Evolutionary conservation across 2,797 vertebrate species (phyloP).

Genomic region (Harpagifer antarcticus): DNA sequence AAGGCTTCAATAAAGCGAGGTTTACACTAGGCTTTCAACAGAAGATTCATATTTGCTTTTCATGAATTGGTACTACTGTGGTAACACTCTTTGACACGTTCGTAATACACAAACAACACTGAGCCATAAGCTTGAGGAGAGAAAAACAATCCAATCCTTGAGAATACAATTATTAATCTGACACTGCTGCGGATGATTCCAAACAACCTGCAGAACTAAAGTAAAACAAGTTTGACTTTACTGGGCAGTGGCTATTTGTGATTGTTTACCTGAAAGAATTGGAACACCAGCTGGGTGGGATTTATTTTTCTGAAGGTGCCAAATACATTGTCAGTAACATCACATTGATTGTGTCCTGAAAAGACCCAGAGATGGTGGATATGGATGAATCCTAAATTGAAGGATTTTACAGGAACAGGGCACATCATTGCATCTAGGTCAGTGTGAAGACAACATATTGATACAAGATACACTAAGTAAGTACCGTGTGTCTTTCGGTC

Average conservation of each 20-base stretch:
- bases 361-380: constrained; percentile 2
- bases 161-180: background rate
- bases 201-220: constrained; percentile 15
- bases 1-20: background rate
- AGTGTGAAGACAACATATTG: background rate
- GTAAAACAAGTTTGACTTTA: constrained; percentile 7
- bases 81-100: background rate
- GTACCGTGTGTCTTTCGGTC: background rate
- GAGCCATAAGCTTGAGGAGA: background rate
- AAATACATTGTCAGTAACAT: constrained; percentile 16
- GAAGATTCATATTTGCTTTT: background rate
- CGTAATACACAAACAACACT: background rate
- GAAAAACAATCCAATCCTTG: background rate
- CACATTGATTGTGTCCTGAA: background rate
- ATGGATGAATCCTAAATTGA: background rate
- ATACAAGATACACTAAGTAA: background rate
- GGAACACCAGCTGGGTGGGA: constrained; percentile 1
- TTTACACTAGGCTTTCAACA: background rate
- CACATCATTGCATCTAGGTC: constrained; percentile 16
- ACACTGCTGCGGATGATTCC: background rate
- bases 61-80: background rate
- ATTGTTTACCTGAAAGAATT: constrained; percentile 25
- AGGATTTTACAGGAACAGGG: background rate
- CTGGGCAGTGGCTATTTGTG: background rate
- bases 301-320: constrained; percentile 22